These are phyloP conservation scores for Aphis craccivora DNA, from an alignment of 1,140 invertebrate genomes.

Conservation along the genomic window DNA sequence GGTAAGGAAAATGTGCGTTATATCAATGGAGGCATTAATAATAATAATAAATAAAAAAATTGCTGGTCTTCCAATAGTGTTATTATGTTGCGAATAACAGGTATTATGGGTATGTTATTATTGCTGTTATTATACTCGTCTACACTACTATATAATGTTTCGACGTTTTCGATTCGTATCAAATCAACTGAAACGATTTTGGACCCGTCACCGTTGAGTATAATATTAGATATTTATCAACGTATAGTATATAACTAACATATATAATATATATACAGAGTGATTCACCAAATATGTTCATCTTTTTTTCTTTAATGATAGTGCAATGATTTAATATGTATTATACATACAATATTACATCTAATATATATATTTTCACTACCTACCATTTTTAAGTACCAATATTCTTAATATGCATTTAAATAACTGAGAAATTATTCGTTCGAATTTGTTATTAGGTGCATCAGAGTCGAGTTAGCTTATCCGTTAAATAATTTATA, in stretches of 20 bases:
- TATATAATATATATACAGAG: not conserved
- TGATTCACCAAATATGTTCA: too few species aligned
- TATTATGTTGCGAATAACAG: not conserved
- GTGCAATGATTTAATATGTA: too few species aligned
- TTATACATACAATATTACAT: too few species aligned
- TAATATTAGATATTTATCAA: not conserved
- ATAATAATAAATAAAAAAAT: not conserved
- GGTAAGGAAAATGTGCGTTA: not conserved
- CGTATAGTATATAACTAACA: not conserved
- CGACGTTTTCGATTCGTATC: not conserved
- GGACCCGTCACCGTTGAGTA: not conserved
- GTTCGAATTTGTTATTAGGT: too few species aligned
- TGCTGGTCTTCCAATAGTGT: not conserved
- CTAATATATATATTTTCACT: too few species aligned
- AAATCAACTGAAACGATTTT: slow-evolving; percentile 5
- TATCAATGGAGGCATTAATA: not conserved
- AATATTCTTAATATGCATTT: too few species aligned
- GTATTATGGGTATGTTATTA: not conserved
- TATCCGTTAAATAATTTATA: too few species aligned
- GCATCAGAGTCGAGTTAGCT: too few species aligned
- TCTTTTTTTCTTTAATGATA: too few species aligned
- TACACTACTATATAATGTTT: not conserved
- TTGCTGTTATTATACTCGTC: not conserved
- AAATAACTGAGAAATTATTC: too few species aligned
- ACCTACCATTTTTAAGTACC: too few species aligned